Percentiles rank a stretch among this genome's conserved stretches.
phyloP scores from a whole-genome alignment of 2,888 invertebrate species.

The Ichneumon xanthorius region DNA sequence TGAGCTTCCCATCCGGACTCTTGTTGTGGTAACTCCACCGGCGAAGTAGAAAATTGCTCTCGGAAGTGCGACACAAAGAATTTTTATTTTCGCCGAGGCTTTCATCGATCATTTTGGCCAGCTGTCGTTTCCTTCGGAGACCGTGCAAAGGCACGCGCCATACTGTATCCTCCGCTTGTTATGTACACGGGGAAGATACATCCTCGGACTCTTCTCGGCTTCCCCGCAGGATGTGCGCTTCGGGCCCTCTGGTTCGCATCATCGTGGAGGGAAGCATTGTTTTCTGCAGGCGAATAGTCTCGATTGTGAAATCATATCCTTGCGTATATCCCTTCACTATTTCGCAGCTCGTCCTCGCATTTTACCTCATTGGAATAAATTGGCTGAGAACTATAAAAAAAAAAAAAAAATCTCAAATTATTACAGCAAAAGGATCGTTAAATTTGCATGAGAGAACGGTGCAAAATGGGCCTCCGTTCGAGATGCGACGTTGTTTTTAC shows the following conservation, averaged over 20 bases:
- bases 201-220: constrained; percentile 32
- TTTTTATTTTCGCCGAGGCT: constrained; percentile 48
- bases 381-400: constrained; percentile 46
- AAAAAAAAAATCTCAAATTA: not conserved
- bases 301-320: constrained; percentile 45
- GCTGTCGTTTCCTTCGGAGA: constrained; percentile 74
- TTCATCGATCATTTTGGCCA: constrained; percentile 59
- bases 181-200: constrained; percentile 25
- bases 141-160: constrained; percentile 73
- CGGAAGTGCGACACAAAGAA: constrained; percentile 60
- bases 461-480: not conserved
- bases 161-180: constrained; percentile 38
- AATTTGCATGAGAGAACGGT: not conserved
- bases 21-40: constrained; percentile 16
- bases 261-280: constrained; percentile 46
- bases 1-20: constrained; percentile 2
- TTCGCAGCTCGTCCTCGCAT: constrained; percentile 31
- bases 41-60: constrained; percentile 37
- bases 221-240: constrained; percentile 61
- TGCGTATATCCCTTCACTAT: constrained; percentile 37
- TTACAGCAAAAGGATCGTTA: not conserved
- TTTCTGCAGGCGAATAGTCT: constrained; percentile 34
- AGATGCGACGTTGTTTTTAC: not conserved
- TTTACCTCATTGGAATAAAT: constrained; percentile 51
- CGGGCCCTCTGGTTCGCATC: constrained; percentile 35